Percentiles rank a stretch among this genome's conserved stretches.
Conservation (phyloP, 2,113 vertebrate species). For the Limanda limanda region DNA sequence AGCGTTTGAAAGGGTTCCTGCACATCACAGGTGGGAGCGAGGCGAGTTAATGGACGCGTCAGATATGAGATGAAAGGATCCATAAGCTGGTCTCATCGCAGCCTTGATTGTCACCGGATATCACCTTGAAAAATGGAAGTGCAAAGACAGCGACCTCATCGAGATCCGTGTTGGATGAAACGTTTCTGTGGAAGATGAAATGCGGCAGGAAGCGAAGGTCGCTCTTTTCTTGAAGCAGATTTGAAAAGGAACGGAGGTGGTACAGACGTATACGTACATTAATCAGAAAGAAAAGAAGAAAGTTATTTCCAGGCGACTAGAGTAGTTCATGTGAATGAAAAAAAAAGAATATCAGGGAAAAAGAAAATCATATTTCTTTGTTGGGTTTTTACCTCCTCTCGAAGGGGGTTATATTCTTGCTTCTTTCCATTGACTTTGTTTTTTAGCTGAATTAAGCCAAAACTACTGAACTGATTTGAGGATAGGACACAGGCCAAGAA, state of each 20-base stretch:
- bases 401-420: no score
- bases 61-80: conserved; percentile 1
- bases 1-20: not conserved
- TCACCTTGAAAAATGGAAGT: not conserved
- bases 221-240: not conserved
- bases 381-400: no score
- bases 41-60: conserved; percentile 7
- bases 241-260: not conserved
- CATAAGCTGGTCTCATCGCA: not conserved
- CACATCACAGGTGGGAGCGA: not conserved
- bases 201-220: not conserved
- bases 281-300: not conserved
- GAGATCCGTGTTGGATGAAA: not conserved
- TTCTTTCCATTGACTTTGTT: no score
- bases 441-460: no score
- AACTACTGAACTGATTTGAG: no score
- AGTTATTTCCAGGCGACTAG: no score
- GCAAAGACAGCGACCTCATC: not conserved
- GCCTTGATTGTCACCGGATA: not conserved
- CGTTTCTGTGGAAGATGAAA: not conserved
- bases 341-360: no score
- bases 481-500: no score
- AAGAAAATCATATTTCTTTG: no score
- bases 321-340: not conserved
- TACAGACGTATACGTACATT: not conserved